phyloP scores from a whole-genome alignment of 2,113 vertebrate genomes.

The Plectropomus leopardus region DNA sequence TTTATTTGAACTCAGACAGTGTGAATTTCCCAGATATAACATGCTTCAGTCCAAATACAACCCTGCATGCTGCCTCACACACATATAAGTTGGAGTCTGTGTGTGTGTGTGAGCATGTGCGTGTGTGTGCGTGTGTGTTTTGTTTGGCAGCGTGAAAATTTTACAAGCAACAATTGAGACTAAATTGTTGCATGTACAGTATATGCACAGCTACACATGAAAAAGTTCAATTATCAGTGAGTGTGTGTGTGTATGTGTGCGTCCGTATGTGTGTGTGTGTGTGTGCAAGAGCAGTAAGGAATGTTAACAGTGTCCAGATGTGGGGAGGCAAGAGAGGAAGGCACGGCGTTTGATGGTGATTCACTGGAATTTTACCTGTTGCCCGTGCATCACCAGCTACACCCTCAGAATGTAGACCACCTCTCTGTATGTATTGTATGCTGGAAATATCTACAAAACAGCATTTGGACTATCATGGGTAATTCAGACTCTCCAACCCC shows the following conservation, averaged over 20 bases:
- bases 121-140: neutral
- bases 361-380: constrained; percentile 62
- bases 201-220: constrained; percentile 11
- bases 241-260: neutral
- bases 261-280: constrained; percentile 29
- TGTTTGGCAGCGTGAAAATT: neutral
- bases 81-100: constrained; percentile 9
- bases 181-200: constrained; percentile 26
- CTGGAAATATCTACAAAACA: neutral
- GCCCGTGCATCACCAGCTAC: neutral
- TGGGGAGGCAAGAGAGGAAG: constrained; percentile 68
- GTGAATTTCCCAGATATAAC: constrained; percentile 23
- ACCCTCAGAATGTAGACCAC: neutral
- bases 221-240: neutral
- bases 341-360: constrained; percentile 46
- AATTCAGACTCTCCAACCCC: neutral
- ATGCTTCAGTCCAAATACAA: constrained; percentile 8
- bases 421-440: neutral
- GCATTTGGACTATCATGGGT: neutral
- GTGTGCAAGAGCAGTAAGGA: constrained; percentile 60
- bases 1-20: constrained; percentile 27
- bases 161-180: constrained; percentile 11
- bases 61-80: neutral
- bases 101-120: constrained; percentile 9
- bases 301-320: constrained; percentile 84